Conservation (phyloP, 2,888 invertebrate species). For the Dinocampus coccinellae region DNA sequence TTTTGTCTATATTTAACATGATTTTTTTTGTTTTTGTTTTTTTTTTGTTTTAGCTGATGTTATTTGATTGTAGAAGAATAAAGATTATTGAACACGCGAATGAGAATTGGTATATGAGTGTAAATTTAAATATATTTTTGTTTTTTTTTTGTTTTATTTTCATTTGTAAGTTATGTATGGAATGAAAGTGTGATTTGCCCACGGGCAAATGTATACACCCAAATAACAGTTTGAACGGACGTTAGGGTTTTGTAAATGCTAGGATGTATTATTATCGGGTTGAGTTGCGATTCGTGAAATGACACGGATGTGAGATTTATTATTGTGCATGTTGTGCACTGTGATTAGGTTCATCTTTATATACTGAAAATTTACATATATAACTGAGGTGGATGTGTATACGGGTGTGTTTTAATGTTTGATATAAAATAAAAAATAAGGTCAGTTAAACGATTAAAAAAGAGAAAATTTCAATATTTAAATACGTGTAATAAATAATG, state of each 20-base stretch:
- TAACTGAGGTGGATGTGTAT: constrained; percentile 33
- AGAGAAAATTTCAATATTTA: too few relatives aligned
- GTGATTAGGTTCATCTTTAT: constrained; percentile 64
- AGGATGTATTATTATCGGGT: constrained; percentile 66
- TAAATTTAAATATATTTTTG: too few relatives aligned
- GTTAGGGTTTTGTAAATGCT: constrained; percentile 42
- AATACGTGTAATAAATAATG: too few relatives aligned
- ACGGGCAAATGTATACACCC: constrained; percentile 56
- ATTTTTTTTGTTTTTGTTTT: too few relatives aligned
- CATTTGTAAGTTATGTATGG: constrained; percentile 30
- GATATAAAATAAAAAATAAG: too few relatives aligned
- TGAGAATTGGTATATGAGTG: too few relatives aligned
- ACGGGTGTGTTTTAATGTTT: neutral
- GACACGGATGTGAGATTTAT: constrained; percentile 64
- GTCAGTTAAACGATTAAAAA: too few relatives aligned
- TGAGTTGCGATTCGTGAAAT: constrained; percentile 65
- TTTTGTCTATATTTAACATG: neutral
- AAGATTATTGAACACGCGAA: too few relatives aligned
- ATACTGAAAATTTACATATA: constrained; percentile 55
- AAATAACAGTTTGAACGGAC: constrained; percentile 63
- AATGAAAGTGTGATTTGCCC: constrained; percentile 56
- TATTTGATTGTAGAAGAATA: too few relatives aligned
- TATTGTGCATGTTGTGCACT: constrained; percentile 58
- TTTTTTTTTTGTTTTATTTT: neutral
- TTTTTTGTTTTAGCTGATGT: too few relatives aligned